Evolutionary conservation across 37 sponge, comb jelly and placozoan genomes (phyloP).

Genomic region (Ephydatia muelleri): DNA sequence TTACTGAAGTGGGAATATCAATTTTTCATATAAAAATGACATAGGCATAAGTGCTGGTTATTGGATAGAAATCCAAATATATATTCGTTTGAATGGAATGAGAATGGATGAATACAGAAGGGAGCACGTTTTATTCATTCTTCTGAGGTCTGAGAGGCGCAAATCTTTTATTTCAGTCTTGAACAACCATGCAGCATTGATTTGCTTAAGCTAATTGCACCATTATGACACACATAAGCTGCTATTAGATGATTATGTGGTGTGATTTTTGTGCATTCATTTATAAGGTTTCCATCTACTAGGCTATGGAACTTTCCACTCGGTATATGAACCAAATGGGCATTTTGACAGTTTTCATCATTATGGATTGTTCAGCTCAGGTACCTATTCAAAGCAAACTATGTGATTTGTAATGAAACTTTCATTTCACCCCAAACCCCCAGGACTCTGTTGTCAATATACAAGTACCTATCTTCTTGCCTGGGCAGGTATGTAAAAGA

Average conservation of each 20-base stretch:
- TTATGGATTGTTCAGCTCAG: slow-evolving; percentile 80
- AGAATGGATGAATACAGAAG: too few species aligned
- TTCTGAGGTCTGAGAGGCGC: too few species aligned
- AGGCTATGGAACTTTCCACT: slow-evolving; percentile 77
- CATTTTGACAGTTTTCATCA: slow-evolving; percentile 88
- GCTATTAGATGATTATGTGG: too few species aligned
- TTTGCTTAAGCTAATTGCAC: too few species aligned
- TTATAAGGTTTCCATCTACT: slow-evolving; percentile 4
- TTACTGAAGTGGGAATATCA: not conserved
- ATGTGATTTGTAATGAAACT: not conserved
- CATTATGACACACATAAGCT: too few species aligned
- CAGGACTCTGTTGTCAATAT: slow-evolving; percentile 90
- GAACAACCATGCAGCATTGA: too few species aligned
- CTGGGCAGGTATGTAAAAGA: slow-evolving; percentile 44
- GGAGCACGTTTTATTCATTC: too few species aligned
- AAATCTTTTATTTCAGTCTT: too few species aligned
- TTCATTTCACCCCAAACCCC: not conserved
- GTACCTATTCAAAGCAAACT: slow-evolving; percentile 19
- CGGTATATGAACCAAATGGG: slow-evolving; percentile 80
- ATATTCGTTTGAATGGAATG: too few species aligned
- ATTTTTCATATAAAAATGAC: not conserved
- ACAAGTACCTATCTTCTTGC: slow-evolving; percentile 70
- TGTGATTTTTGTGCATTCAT: too few species aligned
- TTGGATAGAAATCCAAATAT: too few species aligned
- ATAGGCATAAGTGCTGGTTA: too few species aligned